Base-by-base conservation (phyloP, 2,888 invertebrate species). In the Epistrophe grossulariae region DNA sequence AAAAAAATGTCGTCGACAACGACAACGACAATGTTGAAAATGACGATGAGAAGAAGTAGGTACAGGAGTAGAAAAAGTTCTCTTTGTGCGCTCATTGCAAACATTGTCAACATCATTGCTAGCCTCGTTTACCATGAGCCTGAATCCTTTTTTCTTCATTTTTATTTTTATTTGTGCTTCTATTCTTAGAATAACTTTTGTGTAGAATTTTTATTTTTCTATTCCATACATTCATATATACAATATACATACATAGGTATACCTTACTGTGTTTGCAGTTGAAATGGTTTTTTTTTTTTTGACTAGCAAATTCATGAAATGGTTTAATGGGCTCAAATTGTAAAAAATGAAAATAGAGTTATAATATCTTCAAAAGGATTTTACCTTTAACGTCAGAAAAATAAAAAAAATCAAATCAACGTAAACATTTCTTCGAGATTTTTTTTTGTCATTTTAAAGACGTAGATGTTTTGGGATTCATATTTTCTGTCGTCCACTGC, bases 21-120 rank as follows among this genome's bases (percentile, higher is more conserved):
- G 19, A 19, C 11, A 24, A 24, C 6, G 9, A 17, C 35, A 11
- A 59, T 38, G 59, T 19, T 43, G 40, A n/a, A 43, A 62, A 70
- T 55, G 40, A 70, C 28, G 28, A 28, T 7, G 55, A 70, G 40
- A 15, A 62, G 17, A 6, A 55, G 15, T n/a, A 70, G 11, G 31
- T 31, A 38, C 10, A 50, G 13, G 10, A 50, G 64, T 15, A 40
- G 59, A 50, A 59, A n/a, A 79, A 62, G 66, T 87, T 66, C 83
- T 72, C 83, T 82, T 76, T 81, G 77, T 81, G 81, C 31, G 79
- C 84, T 83, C 64, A 74, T 73, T 83, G 80, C 82, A 71, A 87
- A 83, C 76, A 79, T 79, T 83, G 87, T 79, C 72, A 76, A 83
- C 79, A 76, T 82, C 71, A 64, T 82, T 79, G 77, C 80, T 43